Percentiles rank a stretch among this genome's conserved stretches.
phyloP scores from a whole-genome alignment of 2,888 invertebrate species.

The Calameuta filiformis region DNA sequence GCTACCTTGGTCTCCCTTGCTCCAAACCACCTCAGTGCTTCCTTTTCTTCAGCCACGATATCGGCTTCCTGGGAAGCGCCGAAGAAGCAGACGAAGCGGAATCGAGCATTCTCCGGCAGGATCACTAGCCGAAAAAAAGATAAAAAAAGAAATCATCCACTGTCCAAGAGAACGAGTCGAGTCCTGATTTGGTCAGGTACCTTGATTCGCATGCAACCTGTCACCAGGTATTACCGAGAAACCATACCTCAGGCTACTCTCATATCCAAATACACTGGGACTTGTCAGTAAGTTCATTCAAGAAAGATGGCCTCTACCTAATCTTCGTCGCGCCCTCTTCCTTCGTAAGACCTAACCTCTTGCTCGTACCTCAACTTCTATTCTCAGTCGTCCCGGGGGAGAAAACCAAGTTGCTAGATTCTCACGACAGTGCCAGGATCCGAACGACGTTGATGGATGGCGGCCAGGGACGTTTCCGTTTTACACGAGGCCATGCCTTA shows the following conservation, averaged over 20 bases:
- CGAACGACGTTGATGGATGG: conserved; percentile 31
- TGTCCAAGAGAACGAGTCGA: background rate
- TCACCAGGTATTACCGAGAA: conserved; percentile 48
- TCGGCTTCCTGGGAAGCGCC: background rate
- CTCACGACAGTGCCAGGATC: conserved; percentile 38
- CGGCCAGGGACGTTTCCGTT: conserved; percentile 22
- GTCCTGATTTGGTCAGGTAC: conserved; percentile 44
- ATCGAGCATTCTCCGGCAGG: background rate
- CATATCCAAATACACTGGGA: background rate
- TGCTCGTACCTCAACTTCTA: background rate
- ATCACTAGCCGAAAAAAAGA: background rate
- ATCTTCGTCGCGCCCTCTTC: background rate
- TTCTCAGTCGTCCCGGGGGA: background rate
- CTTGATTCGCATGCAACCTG: conserved; percentile 52
- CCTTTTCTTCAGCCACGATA: background rate
- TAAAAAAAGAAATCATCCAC: background rate
- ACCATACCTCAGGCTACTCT: conserved; percentile 2
- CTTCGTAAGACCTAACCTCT: background rate
- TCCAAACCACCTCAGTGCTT: background rate
- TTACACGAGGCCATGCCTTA: conserved; percentile 24
- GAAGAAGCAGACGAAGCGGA: background rate
- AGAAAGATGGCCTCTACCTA: background rate
- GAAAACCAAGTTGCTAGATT: conserved; percentile 7
- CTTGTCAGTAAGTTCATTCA: background rate
- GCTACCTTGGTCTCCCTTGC: background rate